These are phyloP conservation scores for Nasonia vitripennis DNA, from an alignment of 1,140 invertebrate species.

Conservation along the genomic window DNA sequence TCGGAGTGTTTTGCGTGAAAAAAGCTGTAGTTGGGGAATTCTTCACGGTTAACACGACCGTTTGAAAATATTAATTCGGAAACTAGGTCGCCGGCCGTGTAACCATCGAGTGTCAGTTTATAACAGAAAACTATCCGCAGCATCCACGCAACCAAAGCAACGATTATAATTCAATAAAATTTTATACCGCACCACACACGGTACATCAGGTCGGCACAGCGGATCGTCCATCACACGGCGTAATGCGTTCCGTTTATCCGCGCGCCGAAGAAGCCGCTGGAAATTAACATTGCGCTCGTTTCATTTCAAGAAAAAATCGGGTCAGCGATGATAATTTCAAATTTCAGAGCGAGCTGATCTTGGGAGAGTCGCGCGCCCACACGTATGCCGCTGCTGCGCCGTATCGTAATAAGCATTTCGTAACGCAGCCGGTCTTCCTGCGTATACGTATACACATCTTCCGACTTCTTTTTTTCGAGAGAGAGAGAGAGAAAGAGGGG, in stretches of 20 bases:
- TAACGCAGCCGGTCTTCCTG: not conserved
- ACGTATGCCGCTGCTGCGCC: not conserved
- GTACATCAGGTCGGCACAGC: not conserved
- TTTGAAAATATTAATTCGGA: not conserved
- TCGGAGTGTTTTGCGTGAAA: not conserved
- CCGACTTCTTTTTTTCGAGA: too few species aligned
- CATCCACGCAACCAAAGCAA: not conserved
- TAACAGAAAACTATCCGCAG: not conserved
- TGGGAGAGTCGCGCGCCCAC: not conserved
- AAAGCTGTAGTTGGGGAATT: not conserved
- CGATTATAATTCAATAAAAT: not conserved
- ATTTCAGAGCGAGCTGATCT: constrained; percentile 15
- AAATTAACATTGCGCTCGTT: constrained; percentile 16
- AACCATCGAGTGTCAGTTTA: not conserved
- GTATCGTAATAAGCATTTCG: constrained; percentile 1
- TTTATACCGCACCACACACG: not conserved
- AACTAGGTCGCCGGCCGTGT: not conserved
- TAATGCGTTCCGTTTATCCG: not conserved
- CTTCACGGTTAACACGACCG: not conserved
- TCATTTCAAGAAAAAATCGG: constrained; percentile 1
- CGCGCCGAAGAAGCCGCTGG: not conserved
- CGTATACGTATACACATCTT: too few species aligned
- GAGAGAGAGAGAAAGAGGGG: too few species aligned
- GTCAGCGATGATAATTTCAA: constrained; percentile 29
- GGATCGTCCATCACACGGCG: not conserved